Evolutionary conservation across 1,140 invertebrate genomes (phyloP), one percentile per base, ranked within the genome.

Genomic region (Lordiphosa stackelbergi): DNA sequence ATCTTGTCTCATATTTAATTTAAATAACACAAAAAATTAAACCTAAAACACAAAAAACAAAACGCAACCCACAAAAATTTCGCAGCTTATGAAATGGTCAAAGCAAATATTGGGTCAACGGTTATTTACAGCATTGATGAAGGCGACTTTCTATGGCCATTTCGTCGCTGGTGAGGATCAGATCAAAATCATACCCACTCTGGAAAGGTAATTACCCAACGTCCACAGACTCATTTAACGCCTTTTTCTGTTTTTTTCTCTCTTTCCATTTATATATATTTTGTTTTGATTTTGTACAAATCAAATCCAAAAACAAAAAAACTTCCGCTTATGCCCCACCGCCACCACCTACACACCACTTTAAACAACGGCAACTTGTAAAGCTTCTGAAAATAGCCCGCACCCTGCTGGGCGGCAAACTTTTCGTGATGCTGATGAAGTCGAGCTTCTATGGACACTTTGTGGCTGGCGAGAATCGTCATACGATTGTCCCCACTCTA

Each of bases 401-500:
- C 63, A 89, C 90, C 62, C 48, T 98, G n/a, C 87, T 99, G 35
- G 98, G 98, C 3, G 92, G 96, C 70, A 91, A 87, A 58, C 85
- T 99, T 6, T 99, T 99, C 88, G 91, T 93, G 11, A 72, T 89
- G n/a, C 63, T 98, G 36, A 98, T 99, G 95, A 97, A 97, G 88
- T 89, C 91, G 2, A 97, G 97, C 12, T 98, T 99, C 89, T 99
- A 99, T 88, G 98, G 98, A 8, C 98, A 99, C 88, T 99, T 99
- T 89, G 98, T 99, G 19, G 97, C 96, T 38, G 97, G 97, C 11
- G 95, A 98, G 88, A 94, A 97, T 88, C 95, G 96, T 85, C 90
- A 92, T 77, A 93, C 93, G 81, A 97, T 98, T 77, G 92, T 93
- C 59, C 96, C 97, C 8, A 92, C 92, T 40, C 90, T 96, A 36